phyloP scores from a whole-genome alignment of 2,113 vertebrate species.

The Petrocephalus zakoni region DNA sequence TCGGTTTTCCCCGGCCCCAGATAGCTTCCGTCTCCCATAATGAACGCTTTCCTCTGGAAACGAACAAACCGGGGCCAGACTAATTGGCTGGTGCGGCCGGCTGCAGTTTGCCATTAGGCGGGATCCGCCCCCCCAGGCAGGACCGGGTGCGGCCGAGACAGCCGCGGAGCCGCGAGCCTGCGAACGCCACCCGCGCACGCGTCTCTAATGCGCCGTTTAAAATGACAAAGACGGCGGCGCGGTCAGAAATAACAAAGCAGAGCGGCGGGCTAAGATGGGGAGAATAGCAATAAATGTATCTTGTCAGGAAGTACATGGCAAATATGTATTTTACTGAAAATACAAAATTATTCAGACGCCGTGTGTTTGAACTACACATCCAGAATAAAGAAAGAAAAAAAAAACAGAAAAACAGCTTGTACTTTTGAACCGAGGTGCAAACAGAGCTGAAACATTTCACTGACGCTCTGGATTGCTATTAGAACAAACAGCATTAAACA shows the following conservation, averaged over 20 bases:
- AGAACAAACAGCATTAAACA: neutral
- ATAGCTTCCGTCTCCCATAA: slow-evolving; percentile 17
- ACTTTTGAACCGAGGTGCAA: neutral
- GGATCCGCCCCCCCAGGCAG: neutral
- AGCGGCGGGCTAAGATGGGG: neutral
- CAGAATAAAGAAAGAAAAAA: neutral
- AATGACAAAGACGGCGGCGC: neutral
- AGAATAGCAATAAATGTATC: neutral
- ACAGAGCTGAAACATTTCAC: neutral
- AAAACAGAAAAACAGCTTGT: neutral
- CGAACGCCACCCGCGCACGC: neutral
- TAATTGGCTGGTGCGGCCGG: slow-evolving; percentile 10
- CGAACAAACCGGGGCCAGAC: neutral
- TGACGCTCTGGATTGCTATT: neutral
- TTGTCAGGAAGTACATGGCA: slow-evolving; percentile 2
- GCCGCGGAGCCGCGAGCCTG: neutral
- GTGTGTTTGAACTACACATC: neutral
- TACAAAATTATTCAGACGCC: neutral
- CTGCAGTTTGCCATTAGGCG: neutral
- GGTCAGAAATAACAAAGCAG: neutral
- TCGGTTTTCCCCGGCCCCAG: slow-evolving; percentile 12
- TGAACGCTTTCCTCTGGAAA: slow-evolving; percentile 12
- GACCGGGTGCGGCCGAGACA: neutral
- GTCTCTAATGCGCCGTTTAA: neutral
- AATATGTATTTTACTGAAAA: slow-evolving; percentile 4